These are phyloP conservation scores for Rhombomys opimus DNA, from an alignment of 2,113 vertebrate species.

Conservation along the genomic window DNA sequence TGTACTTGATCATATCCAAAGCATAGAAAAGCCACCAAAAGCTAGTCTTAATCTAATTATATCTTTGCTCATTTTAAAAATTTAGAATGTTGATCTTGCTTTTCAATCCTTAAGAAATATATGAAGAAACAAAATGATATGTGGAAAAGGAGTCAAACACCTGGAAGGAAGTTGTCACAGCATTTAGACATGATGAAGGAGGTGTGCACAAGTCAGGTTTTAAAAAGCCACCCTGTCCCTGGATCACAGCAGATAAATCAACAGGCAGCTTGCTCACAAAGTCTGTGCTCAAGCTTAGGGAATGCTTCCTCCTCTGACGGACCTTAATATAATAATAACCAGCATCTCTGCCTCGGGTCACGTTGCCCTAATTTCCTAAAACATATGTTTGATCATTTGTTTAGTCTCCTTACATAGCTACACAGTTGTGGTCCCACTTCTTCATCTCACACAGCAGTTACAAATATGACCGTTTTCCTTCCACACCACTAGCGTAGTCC, in stretches of 20 bases:
- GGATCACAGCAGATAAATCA: not conserved
- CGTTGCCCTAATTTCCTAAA: not conserved
- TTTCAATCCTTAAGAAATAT: conserved; percentile 25
- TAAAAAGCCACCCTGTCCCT: not conserved
- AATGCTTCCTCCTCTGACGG: not conserved
- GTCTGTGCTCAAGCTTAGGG: not conserved
- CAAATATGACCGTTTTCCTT: not conserved
- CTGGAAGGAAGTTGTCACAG: not conserved
- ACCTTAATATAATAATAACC: not conserved
- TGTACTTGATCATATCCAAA: not conserved
- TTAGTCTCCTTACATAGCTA: not conserved
- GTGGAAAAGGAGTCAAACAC: not conserved
- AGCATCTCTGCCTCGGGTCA: not conserved
- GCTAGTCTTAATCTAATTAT: not conserved
- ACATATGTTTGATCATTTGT: not conserved
- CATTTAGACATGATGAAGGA: not conserved
- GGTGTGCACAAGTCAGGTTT: not conserved
- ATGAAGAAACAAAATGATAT: not conserved
- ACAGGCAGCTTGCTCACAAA: not conserved
- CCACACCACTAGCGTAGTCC: not conserved
- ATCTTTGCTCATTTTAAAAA: not conserved
- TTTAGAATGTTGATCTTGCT: not conserved
- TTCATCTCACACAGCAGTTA: not conserved
- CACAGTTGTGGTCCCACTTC: not conserved
- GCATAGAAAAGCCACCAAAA: not conserved